Evolutionary conservation across 2,113 vertebrate species (phyloP).

Genomic region (Hippolais icterina): DNA sequence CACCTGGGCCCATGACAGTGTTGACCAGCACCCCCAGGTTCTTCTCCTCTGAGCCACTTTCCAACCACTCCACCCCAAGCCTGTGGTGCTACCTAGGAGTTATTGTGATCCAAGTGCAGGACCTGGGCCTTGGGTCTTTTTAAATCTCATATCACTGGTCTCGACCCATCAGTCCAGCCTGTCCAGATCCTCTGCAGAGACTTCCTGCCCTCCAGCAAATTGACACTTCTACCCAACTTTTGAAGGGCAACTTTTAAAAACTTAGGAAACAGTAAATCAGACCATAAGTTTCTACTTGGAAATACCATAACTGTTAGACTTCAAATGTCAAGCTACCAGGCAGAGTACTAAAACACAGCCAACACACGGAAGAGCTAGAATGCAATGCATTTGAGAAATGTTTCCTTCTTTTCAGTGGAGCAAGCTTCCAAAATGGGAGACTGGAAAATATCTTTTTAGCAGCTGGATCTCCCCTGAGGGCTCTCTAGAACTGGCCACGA

Average conservation of each 20-base stretch:
- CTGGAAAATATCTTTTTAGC: neutral
- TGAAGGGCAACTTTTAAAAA: neutral
- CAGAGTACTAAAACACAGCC: neutral
- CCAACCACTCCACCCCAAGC: neutral
- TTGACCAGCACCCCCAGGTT: neutral
- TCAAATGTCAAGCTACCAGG: neutral
- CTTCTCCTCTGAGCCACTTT: neutral
- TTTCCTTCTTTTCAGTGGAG: neutral
- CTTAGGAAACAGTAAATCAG: neutral
- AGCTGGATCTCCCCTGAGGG: neutral
- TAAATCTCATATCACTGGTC: neutral
- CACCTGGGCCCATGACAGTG: neutral
- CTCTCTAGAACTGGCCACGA: neutral
- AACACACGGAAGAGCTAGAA: neutral
- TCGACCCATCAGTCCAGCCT: rapidly evolving
- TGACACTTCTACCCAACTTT: neutral
- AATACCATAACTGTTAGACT: neutral
- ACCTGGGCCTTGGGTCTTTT: neutral
- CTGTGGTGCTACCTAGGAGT: neutral
- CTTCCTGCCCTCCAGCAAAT: neutral
- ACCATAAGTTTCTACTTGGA: neutral
- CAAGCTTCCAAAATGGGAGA: neutral
- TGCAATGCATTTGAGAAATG: neutral
- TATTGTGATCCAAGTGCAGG: neutral
- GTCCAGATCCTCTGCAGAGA: neutral